Evolutionary conservation across 2,797 vertebrate genomes (phyloP).

Genomic region (Antrozous pallidus): DNA sequence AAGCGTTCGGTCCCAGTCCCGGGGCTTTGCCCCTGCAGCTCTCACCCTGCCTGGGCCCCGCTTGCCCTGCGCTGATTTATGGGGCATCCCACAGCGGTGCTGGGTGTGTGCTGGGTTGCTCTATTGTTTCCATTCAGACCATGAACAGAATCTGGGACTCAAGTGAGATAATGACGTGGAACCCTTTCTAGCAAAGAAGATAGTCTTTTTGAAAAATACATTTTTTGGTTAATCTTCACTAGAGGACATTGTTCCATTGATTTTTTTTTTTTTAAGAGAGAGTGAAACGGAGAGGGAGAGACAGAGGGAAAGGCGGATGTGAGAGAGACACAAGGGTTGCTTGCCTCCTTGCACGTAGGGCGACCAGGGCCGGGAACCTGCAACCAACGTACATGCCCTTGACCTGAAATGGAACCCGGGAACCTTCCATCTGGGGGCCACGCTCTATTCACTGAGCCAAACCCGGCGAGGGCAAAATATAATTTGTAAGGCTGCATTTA

Average conservation of each 20-base stretch:
- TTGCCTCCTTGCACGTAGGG: no score
- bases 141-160: neutral
- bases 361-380: no score
- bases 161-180: neutral
- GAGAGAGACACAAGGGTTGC: no score
- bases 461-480: neutral
- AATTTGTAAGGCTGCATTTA: neutral
- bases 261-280: no score
- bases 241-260: no score
- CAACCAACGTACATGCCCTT: no score
- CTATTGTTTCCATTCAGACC: constrained; percentile 15
- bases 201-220: neutral
- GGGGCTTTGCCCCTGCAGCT: neutral
- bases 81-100: neutral
- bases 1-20: neutral
- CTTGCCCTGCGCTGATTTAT: constrained; percentile 17
- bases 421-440: no score
- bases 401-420: no score
- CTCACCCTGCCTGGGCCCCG: neutral
- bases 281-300: no score
- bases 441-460: no score
- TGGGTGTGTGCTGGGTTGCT: neutral
- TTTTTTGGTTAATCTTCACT: no score
- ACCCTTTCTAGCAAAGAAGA: neutral
- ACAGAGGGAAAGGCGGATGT: no score